Percentiles rank a stretch among this genome's conserved stretches.
Evolutionary conservation across 2,888 invertebrate species (phyloP).

Genomic region (Melinopterus prodromus): DNA sequence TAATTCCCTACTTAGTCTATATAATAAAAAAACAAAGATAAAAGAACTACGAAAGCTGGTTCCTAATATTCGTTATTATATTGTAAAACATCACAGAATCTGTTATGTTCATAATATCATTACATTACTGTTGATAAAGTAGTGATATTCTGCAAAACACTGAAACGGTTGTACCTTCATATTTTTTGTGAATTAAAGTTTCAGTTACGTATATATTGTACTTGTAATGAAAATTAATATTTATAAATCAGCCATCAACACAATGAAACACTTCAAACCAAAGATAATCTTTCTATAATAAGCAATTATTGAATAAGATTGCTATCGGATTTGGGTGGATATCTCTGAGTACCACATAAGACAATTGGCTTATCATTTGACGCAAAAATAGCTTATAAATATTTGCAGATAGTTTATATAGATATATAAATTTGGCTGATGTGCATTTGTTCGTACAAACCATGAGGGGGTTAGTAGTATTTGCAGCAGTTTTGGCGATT

Average conservation of each 20-base stretch:
- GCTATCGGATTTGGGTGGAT: background rate
- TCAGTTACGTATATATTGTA: background rate
- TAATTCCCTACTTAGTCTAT: no score
- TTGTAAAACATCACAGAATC: no score
- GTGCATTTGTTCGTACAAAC: background rate
- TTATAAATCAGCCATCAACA: background rate
- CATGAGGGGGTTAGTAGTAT: conserved; percentile 23
- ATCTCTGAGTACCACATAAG: background rate
- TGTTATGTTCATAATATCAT: no score
- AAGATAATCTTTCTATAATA: background rate
- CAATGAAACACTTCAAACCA: background rate
- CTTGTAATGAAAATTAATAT: background rate
- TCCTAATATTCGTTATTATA: no score
- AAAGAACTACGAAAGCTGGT: no score
- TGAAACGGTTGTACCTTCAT: background rate
- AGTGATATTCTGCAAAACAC: no score
- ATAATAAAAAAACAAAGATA: no score
- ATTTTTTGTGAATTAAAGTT: background rate
- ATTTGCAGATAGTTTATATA: background rate
- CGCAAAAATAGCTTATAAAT: background rate
- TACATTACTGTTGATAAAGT: no score
- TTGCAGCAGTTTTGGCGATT: conserved; percentile 23
- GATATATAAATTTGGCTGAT: conserved; percentile 16
- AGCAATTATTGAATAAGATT: background rate
- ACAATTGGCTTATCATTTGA: background rate